Conservation (phyloP, 2,797 vertebrate species). For the Carduelis carduelis region DNA sequence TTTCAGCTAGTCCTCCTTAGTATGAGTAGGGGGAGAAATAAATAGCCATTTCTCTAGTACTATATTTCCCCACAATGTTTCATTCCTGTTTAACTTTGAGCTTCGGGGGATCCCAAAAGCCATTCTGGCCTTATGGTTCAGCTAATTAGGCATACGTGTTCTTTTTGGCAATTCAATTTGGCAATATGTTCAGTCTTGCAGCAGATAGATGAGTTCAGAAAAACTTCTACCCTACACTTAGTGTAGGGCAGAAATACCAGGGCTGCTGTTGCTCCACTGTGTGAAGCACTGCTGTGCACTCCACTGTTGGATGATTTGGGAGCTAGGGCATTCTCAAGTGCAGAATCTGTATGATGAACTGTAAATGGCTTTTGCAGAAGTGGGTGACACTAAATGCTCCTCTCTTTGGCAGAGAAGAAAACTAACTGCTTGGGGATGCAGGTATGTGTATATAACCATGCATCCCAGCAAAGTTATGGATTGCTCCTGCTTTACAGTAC, state of each 20-base stretch:
- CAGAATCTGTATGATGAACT: background rate
- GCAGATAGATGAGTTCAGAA: background rate
- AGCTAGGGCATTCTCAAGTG: background rate
- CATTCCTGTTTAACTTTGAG: background rate
- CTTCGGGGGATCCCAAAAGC: background rate
- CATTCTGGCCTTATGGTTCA: background rate
- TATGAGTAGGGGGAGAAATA: background rate
- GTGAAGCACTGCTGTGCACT: background rate
- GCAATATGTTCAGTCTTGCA: background rate
- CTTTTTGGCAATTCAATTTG: background rate
- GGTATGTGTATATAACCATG: background rate
- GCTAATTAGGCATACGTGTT: accelerated
- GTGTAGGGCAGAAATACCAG: background rate
- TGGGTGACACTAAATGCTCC: background rate
- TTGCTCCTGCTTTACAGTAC: background rate
- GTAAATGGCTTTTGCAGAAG: background rate
- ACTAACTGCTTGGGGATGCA: background rate
- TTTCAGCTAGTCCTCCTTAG: background rate
- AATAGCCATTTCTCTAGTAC: background rate
- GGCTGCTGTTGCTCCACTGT: background rate
- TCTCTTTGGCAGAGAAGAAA: background rate
- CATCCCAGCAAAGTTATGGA: background rate
- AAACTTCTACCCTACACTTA: background rate
- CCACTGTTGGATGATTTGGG: background rate
- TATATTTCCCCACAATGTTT: background rate